Conservation (phyloP, 1,140 invertebrate genomes). For the Macrocentrus cingulum region DNA sequence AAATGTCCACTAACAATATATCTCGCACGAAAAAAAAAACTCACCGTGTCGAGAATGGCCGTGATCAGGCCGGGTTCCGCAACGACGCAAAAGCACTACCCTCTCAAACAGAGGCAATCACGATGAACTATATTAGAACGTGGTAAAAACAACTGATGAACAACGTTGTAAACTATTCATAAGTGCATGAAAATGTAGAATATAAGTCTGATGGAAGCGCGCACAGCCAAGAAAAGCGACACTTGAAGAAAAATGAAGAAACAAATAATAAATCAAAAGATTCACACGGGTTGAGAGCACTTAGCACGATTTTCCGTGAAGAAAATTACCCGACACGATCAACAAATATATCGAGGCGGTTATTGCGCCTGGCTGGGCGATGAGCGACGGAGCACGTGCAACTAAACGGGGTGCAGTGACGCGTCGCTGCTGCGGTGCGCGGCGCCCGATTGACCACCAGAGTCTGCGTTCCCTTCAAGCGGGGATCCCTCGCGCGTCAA, state of each 20-base stretch:
- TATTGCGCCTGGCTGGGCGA: slow-evolving; percentile 38
- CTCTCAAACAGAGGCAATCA: slow-evolving; percentile 12
- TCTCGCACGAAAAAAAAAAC: slow-evolving; percentile 31
- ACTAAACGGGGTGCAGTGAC: slow-evolving; percentile 54
- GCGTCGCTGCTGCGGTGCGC: slow-evolving; percentile 56
- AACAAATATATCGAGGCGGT: slow-evolving; percentile 26
- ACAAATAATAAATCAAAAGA: too few relatives aligned
- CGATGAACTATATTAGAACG: too few relatives aligned
- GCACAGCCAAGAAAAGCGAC: too few relatives aligned
- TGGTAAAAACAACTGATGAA: too few relatives aligned
- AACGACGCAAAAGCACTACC: slow-evolving; percentile 53
- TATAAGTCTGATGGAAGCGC: too few relatives aligned
- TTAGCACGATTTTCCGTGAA: too few relatives aligned
- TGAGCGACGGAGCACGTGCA: slow-evolving; percentile 49
- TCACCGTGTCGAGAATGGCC: slow-evolving; percentile 61
- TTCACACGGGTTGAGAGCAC: too few relatives aligned
- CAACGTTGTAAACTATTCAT: too few relatives aligned
- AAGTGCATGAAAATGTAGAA: too few relatives aligned
- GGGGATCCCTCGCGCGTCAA: slow-evolving; percentile 42
- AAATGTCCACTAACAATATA: slow-evolving; percentile 12
- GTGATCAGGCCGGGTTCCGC: slow-evolving; percentile 59
- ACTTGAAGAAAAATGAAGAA: too few relatives aligned
- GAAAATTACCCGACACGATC: too few relatives aligned
- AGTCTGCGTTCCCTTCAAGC: slow-evolving; percentile 54
- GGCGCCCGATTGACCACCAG: slow-evolving; percentile 58